These are phyloP conservation scores for Lipophrys pholis DNA, from an alignment of 2,113 vertebrate species.

Conservation along the genomic window DNA sequence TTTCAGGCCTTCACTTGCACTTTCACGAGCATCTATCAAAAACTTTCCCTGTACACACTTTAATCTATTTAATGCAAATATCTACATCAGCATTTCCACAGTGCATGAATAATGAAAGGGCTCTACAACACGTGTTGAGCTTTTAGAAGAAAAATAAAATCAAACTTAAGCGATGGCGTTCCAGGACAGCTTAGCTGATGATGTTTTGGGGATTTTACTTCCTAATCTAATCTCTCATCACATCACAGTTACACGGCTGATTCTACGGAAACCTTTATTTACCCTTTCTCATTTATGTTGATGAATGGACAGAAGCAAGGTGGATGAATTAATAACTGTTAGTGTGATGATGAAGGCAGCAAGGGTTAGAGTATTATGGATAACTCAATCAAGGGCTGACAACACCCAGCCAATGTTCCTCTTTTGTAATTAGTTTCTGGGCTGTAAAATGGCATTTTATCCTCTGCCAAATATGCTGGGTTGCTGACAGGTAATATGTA, in stretches of 20 bases:
- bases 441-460: conserved; percentile 63
- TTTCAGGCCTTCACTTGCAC: background rate
- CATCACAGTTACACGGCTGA: conserved; percentile 20
- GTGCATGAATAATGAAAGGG: conserved; percentile 37
- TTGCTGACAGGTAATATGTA: conserved; percentile 51
- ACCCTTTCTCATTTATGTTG: conserved; percentile 59
- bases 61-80: conserved; percentile 50
- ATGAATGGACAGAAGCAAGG: conserved; percentile 65
- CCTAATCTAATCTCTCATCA: conserved; percentile 50
- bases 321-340: conserved; percentile 78
- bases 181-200: conserved; percentile 5
- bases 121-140: conserved; percentile 15
- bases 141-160: conserved; percentile 50
- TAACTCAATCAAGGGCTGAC: conserved; percentile 71
- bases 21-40: conserved; percentile 20
- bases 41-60: conserved; percentile 5
- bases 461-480: conserved; percentile 43
- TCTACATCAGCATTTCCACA: conserved; percentile 38
- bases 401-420: conserved; percentile 37
- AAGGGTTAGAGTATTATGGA: conserved; percentile 76
- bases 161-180: conserved; percentile 28
- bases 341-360: conserved; percentile 66
- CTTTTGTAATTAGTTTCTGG: conserved; percentile 67
- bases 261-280: conserved; percentile 58
- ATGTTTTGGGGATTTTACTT: conserved; percentile 38